These are phyloP conservation scores for Nasonovia ribisnigri DNA, from an alignment of 2,888 invertebrate genomes.

Conservation along the genomic window DNA sequence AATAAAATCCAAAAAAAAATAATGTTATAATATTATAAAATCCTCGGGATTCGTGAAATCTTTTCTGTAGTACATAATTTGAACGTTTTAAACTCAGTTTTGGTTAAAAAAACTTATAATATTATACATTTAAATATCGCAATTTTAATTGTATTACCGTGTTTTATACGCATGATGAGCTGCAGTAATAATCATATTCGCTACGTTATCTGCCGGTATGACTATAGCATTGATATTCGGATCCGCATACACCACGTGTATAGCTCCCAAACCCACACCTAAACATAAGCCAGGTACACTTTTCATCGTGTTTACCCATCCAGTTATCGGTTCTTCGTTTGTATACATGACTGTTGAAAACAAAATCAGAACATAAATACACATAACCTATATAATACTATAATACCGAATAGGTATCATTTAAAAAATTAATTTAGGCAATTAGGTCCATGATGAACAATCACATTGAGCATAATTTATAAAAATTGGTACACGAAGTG, in stretches of 20 bases:
- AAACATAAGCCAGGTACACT: constrained; percentile 30
- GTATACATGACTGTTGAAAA: constrained; percentile 16
- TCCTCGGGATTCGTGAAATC: not conserved
- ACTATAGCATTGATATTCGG: not conserved
- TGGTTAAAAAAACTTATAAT: not conserved
- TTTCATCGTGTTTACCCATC: constrained; percentile 31
- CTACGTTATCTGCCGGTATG: constrained; percentile 20
- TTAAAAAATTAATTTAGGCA: not conserved
- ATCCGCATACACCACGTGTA: not conserved
- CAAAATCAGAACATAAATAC: not conserved
- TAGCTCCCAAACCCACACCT: constrained; percentile 31
- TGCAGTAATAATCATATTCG: constrained; percentile 47
- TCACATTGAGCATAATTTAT: not conserved
- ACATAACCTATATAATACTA: too few relatives aligned
- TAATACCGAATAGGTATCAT: not conserved
- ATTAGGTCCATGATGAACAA: not conserved
- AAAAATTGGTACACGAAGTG: not conserved
- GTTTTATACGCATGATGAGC: constrained; percentile 32
- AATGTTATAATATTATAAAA: not conserved
- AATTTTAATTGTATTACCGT: not conserved
- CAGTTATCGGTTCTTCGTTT: not conserved
- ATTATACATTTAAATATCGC: not conserved
- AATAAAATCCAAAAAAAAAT: not conserved
- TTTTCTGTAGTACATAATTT: not conserved
- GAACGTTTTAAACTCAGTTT: not conserved